A percentile compares a stretch with the other conserved stretches of the same genome.
Evolutionary conservation across 35 echinoderm and acorn worm genomes (phyloP).

Genomic region (Amphiura filiformis): DNA sequence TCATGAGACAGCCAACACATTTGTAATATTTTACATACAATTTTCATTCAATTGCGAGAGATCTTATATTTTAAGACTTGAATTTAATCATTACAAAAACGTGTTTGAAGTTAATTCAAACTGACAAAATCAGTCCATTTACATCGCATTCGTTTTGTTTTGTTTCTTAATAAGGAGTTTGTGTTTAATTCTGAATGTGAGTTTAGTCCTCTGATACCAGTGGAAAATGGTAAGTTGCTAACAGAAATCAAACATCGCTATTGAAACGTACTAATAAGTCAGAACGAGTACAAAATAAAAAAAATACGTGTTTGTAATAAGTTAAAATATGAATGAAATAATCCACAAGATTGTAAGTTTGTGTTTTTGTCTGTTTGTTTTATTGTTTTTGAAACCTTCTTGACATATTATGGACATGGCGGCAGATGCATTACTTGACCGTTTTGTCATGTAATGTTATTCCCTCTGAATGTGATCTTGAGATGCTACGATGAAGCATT

Average conservation of each 20-base stretch:
- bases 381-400: background rate
- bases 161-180: constrained; percentile 8
- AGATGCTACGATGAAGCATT: background rate
- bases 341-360: background rate
- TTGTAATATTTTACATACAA: background rate
- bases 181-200: background rate
- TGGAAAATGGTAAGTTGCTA: constrained; percentile 8
- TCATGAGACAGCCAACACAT: background rate
- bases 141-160: background rate
- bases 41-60: background rate
- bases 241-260: background rate
- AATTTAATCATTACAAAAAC: background rate
- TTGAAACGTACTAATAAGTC: background rate
- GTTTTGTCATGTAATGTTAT: background rate
- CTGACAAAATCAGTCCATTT: background rate
- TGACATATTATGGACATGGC: background rate
- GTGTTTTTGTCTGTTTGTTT: background rate
- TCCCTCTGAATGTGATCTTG: background rate
- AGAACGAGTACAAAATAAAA: background rate
- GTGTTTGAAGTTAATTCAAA: background rate
- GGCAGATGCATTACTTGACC: background rate
- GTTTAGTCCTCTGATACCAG: background rate
- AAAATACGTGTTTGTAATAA: background rate
- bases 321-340: background rate
- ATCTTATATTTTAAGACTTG: background rate